Percentiles rank a stretch among this genome's conserved stretches.
phyloP scores from a whole-genome alignment of 2,797 vertebrate species.

The Garrulus glandarius region DNA sequence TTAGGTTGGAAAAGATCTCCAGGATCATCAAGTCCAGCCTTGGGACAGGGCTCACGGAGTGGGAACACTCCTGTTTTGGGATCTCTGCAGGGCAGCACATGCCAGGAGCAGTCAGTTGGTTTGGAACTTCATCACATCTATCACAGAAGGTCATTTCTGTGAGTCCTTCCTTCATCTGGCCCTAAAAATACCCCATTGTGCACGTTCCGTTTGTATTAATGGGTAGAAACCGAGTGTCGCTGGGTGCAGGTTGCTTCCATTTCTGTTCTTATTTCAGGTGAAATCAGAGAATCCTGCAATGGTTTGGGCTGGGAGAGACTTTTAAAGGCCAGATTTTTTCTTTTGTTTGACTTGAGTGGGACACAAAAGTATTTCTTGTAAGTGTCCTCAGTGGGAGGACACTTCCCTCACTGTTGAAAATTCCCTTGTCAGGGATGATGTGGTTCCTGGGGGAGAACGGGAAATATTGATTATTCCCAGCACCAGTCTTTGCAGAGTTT shows the following conservation, averaged over 20 bases:
- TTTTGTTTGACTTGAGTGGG: neutral
- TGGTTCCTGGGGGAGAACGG: neutral
- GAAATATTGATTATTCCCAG: neutral
- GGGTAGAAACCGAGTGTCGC: neutral
- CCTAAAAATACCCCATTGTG: neutral
- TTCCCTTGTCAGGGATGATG: neutral
- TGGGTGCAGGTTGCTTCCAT: neutral
- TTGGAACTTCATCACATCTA: neutral
- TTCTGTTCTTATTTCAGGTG: neutral
- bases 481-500: neutral
- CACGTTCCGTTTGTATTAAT: neutral
- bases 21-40: fast-evolving
- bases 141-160: neutral
- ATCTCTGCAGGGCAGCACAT: neutral
- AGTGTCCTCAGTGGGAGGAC: neutral
- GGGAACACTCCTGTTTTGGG: fast-evolving
- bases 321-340: neutral
- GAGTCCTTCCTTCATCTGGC: neutral
- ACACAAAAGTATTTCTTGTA: neutral
- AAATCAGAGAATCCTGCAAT: neutral
- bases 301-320: neutral
- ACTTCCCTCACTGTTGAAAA: neutral
- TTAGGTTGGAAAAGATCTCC: neutral
- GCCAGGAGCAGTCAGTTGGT: fast-evolving
- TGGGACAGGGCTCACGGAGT: fast-evolving